Evolutionary conservation across 2,797 vertebrate genomes (phyloP), one percentile per base, ranked within the genome.

Genomic region (Vultur gryphus): DNA sequence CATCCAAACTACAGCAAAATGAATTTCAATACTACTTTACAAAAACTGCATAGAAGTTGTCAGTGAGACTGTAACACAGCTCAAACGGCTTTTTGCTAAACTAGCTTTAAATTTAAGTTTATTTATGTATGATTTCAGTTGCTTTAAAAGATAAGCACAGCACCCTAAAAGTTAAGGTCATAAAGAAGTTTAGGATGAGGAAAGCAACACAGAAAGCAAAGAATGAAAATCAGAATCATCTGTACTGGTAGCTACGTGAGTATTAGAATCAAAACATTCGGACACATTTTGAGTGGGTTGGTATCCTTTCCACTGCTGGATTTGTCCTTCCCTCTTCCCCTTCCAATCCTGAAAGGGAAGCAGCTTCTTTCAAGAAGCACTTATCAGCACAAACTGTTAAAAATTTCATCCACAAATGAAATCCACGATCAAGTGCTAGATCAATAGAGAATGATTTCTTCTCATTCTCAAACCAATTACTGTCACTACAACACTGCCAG

Each of bases 121-220:
- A 19, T 41, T 89, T 39, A 55, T 23, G 46, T 28, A 43, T 66
- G 49, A 89, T 67, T 85, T 59, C 23, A 54, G 80, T 64, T 93
- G 78, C 49, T 93, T 84, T 73, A 59, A 66, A 37, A 87, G 84
- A 46, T 35, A 89, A 91, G 81, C 55, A 51, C 29, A 87, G 92
- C 67, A 76, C 65, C 90, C 70, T 66, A 41, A 44, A 96, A 79
- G 90, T 91, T 84, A 70, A 95, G 72, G 91, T 59, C 64, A 58
- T 79, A 70, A 67, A 55, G 90, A 93, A 89, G 92, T 91, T 95
- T 39, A 92, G 71, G 84, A 96, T 85, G 95, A 95, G 66, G 88
- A 96, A 94, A 94, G 96, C 94, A 84, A 91, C 92, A 93, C 67
- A 89, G 88, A 97, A 95, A 96, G 95, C 93, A 59, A 79, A 89